Base-by-base conservation (phyloP, 2,888 invertebrate genomes). In the Clostera curtula region DNA sequence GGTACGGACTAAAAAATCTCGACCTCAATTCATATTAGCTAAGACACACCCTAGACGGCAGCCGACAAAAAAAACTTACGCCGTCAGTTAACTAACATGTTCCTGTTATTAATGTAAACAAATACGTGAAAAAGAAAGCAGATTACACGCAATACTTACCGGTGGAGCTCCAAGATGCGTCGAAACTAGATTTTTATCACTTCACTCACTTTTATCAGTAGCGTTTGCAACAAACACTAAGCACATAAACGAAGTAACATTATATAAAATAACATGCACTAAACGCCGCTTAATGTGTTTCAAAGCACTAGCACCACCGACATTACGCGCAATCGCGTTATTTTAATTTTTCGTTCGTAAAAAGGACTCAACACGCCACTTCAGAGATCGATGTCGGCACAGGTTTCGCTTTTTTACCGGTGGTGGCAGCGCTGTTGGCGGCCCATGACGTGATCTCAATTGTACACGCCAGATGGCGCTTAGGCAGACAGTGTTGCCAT, bases 301-400 rank as follows among this genome's bases (percentile, higher is more conserved):
- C 62, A 76, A 62, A 58, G 67, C 80, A 80, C 80, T 73, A 76
- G 71, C 79, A 80, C 79, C 68, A 69, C 68, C 65, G 59, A 69
- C 79, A 80, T 80, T 52, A 69, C 76, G 71, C 64, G 57, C 47
- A 50, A 59, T 62, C 56, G 67, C 65, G 63, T 58, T 65, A 61
- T 72, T 69, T 63, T 58, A 56, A 51, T 64, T 67, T 57, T 76
- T 76, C 69, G 70, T 67, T 72, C 70, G 71, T 62, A 61, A 66
- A 68, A 69, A 69, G 60, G 49, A 55, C 57, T 63, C 55, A 45
- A 58, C 65, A 67, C 73, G 65, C 71, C 58, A 68, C 75, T 68
- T 66, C 63, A 64, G 62, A 71, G 66, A 83, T 82, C 82, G 79
- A 83, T 82, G 80, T 79, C 72, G 68, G 61, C 56, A 44, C 45